Conservation (phyloP, 1,140 invertebrate species). For the Bactericera cockerelli region DNA sequence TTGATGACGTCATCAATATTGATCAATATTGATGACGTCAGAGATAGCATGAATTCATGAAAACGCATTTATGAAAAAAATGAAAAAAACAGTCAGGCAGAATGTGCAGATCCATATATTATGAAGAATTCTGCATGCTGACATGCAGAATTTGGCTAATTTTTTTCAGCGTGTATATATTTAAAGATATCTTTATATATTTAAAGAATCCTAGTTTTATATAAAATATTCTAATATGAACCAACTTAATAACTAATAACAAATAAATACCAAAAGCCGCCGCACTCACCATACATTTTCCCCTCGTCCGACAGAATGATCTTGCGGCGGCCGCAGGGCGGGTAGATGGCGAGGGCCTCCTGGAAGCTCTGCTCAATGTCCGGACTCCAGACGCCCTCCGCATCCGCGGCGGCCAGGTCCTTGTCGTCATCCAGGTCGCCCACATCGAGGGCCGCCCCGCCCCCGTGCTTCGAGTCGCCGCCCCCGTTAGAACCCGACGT, state of each 20-base stretch:
- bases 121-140: too few relatives aligned
- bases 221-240: neutral
- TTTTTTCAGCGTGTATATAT: too few relatives aligned
- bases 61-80: too few relatives aligned
- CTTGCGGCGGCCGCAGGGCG: slow-evolving; percentile 95
- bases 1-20: too few relatives aligned
- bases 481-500: slow-evolving; percentile 34
- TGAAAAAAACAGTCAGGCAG: too few relatives aligned
- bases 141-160: too few relatives aligned
- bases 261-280: slow-evolving; percentile 13
- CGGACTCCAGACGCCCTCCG: slow-evolving; percentile 98
- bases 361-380: slow-evolving; percentile 99
- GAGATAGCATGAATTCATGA: too few relatives aligned
- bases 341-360: slow-evolving; percentile 98
- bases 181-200: too few relatives aligned
- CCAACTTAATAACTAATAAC: too few relatives aligned
- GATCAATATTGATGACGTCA: too few relatives aligned
- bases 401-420: slow-evolving; percentile 80
- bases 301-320: slow-evolving; percentile 99
- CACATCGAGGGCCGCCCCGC: slow-evolving; percentile 55
- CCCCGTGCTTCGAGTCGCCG: slow-evolving; percentile 56
- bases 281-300: slow-evolving; percentile 98
- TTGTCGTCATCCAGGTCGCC: slow-evolving; percentile 74
- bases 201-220: too few relatives aligned
- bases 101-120: too few relatives aligned